Percentiles rank a stretch among this genome's conserved stretches.
phyloP scores from a whole-genome alignment of 2,113 vertebrate genomes.

The Tachycineta bicolor region DNA sequence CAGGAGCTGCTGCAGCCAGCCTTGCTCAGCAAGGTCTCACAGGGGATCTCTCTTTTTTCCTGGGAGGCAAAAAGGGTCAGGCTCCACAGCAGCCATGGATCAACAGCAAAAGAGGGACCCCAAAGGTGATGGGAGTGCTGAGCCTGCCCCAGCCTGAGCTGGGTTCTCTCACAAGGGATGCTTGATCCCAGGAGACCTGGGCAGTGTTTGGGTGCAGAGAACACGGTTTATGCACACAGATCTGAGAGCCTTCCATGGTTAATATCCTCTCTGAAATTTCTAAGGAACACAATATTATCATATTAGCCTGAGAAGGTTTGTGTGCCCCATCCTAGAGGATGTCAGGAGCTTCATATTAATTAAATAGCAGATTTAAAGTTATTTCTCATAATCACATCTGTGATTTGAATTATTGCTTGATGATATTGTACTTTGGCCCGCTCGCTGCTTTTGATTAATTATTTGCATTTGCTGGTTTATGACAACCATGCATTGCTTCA shows the following conservation, averaged over 20 bases:
- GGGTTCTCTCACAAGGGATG: not conserved
- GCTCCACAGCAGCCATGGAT: fast-evolving
- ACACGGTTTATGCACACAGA: not conserved
- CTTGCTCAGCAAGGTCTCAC: not conserved
- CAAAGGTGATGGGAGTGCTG: not conserved
- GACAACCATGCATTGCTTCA: not conserved
- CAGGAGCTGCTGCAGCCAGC: not conserved
- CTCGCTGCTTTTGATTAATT: constrained; percentile 56
- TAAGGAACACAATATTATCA: not conserved
- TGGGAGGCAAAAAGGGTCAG: not conserved
- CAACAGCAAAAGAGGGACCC: not conserved
- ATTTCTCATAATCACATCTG: constrained; percentile 48
- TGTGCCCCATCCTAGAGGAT: not conserved
- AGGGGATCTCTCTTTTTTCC: not conserved
- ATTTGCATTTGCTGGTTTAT: constrained; percentile 61
- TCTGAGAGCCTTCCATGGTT: not conserved
- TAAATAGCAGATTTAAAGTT: constrained; percentile 45
- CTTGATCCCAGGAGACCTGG: not conserved
- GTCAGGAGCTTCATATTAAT: constrained; percentile 53
- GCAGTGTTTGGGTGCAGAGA: not conserved
- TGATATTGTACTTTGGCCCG: not conserved
- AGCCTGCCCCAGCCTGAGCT: not conserved
- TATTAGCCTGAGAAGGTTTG: not conserved
- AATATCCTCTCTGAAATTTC: not conserved
- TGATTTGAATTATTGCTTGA: constrained; percentile 42